Base-by-base conservation (phyloP, 2,888 invertebrate genomes). In the Spisula subtruncata region DNA sequence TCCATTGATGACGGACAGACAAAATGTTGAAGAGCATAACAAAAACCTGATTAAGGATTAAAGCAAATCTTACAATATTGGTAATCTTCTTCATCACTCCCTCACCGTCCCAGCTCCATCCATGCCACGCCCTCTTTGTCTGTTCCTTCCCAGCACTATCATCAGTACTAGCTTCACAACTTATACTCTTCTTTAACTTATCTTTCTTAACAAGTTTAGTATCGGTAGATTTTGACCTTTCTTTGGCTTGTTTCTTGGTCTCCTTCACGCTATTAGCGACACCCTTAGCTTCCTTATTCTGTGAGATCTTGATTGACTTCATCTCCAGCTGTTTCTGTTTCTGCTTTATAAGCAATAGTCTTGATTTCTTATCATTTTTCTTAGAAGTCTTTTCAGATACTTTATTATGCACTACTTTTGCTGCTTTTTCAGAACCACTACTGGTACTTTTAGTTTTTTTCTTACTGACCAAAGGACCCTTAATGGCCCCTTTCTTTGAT, bases 91-190 rank as follows among this genome's bases (percentile, higher is more conserved):
- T 95, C 83, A 91, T 89, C 41, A 94, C 93, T 16, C 95, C 93
- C 35, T 94, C 93, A 18, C 95, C 95, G 18, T 92, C 86, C 94
- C 95, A 95, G 25, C 91, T 90, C 96, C 96, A 96, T 29, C 95
- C 95, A 91, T 95, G 95, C 71, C 89, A 87, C 5, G 93, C 90
- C 51, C 91, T 88, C 86, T 89, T 87, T 41, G 84, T 89, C 71
- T 90, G 90, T 35, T 89, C 89, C 75, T 92, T 92, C 0, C 81
- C 54, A 60, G 90, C 86, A 48, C 90, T 90, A 32, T 88, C 90
- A 51, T 88, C 88, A 56, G 86, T 89, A 32, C 54, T 54, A 20
- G 46, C 25, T 56, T 79, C 85, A 80, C 54, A 35, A 25, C 80
- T 85, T 35, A 46, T 48, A 29, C 48, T 85, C 54, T 88, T 91